Evolutionary conservation across 1,140 invertebrate genomes (phyloP), one percentile per base, ranked within the genome.

Genomic region (Procambarus virginalis): DNA sequence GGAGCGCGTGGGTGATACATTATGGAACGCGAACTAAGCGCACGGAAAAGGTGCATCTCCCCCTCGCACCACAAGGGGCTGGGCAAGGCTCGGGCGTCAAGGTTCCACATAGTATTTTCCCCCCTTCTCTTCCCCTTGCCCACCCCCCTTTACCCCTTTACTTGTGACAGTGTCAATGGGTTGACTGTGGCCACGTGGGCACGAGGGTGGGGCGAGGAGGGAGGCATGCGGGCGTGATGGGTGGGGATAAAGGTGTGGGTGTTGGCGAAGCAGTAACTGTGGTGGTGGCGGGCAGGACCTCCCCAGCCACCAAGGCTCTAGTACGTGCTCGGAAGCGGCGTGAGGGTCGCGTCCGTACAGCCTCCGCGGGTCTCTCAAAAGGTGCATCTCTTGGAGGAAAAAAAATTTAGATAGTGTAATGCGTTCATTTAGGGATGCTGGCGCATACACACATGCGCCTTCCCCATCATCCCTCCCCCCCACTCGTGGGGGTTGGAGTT

Each of bases 291-390:
- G 81, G 81, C 46, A 68, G 60, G 60, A 83, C 55, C 81, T 68
- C 81, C 68, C 81, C 81, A 83, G 81, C 55, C 60, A 58, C 60
- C 46, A n/a, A 68, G 58, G 17, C 58, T 60, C 81, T 83, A 83
- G 81, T 83, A 83, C 81, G 81, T 68, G 81, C 68, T 83, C 58
- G 81, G 60, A 83, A 83, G 81, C 81, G 81, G 81, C 81, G 81
- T 83, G 81, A 68, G 81, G 81, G 12, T 83, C 68, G 60, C 81
- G 81, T 60, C 60, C 58, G 60, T 68, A n/a, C 48, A 45, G 58
- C 81, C 45, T 68, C n/a, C 34, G 55, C 55, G 55, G 34, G 34
- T 46, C 34, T 83, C 60, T 17, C 58, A 45, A 58, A 60, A 68
- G 60, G 81, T 83, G 81, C n/a, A 70, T 68, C 34, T 34, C 34